Conservation (phyloP, 23 tunicate species). For the Halocynthia roretzi region DNA sequence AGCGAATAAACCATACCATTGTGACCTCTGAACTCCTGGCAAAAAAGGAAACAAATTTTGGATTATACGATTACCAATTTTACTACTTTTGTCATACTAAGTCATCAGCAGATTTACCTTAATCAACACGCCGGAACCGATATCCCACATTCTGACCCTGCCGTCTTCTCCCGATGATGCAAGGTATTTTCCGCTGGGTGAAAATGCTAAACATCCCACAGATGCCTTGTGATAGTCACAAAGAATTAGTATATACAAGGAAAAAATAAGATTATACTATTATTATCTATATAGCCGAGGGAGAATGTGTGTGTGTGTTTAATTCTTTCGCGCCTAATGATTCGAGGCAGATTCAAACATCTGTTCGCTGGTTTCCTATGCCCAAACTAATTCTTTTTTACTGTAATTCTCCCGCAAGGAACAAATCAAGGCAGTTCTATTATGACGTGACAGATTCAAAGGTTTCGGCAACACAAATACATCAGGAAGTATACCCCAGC, state of each 20-base stretch:
- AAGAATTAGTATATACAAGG: no score
- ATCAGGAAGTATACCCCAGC: background rate
- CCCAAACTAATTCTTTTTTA: no score
- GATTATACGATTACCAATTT: background rate
- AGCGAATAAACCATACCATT: conserved; percentile 61
- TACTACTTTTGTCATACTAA: background rate
- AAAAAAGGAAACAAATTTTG: background rate
- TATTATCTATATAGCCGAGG: no score
- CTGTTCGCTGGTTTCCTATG: background rate
- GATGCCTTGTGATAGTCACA: conserved; percentile 23
- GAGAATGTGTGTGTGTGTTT: no score
- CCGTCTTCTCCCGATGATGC: conserved; percentile 82
- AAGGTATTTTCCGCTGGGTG: conserved; percentile 56
- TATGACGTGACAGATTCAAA: no score
- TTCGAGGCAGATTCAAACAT: background rate
- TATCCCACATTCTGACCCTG: conserved; percentile 70
- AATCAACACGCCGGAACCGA: conserved; percentile 47
- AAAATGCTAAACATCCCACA: conserved; percentile 51
- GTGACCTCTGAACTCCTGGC: conserved; percentile 62
- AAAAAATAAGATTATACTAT: no score
- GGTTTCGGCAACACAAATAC: no score
- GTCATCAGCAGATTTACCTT: conserved; percentile 25
- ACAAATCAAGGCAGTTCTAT: no score
- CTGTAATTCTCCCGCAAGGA: no score
- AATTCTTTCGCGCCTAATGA: no score